These are phyloP conservation scores for Heliconius erato DNA, from an alignment of 2,888 invertebrate species.

Conservation along the genomic window DNA sequence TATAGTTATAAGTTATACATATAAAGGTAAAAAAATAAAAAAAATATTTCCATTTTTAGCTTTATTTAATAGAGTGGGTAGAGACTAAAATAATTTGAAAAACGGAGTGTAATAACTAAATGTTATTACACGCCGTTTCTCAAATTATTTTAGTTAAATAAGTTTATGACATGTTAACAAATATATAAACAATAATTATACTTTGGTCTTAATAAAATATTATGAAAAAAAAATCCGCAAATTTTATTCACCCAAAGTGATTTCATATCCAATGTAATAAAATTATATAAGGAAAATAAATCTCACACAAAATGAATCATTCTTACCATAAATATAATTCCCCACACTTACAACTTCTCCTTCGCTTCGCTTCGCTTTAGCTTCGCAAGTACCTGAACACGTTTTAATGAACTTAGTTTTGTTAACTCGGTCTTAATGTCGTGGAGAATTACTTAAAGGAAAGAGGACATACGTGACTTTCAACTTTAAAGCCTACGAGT, in stretches of 20 bases:
- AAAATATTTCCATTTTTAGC: no score
- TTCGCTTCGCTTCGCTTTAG: slow-evolving; percentile 5
- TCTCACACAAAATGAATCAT: slow-evolving; percentile 23
- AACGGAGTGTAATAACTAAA: no score
- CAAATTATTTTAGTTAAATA: no score
- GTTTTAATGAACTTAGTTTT: slow-evolving; percentile 41
- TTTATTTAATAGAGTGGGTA: no score
- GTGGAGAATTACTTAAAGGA: slow-evolving; percentile 35
- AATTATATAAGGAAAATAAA: not conserved
- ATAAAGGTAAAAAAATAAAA: no score
- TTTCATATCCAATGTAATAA: not conserved
- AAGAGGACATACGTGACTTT: slow-evolving; percentile 21
- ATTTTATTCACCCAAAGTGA: not conserved
- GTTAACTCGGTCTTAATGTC: slow-evolving; percentile 24
- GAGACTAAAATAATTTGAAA: no score
- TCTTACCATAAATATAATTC: slow-evolving; percentile 29
- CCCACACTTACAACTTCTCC: slow-evolving; percentile 12
- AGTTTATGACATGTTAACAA: no score
- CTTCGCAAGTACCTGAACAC: slow-evolving; percentile 11
- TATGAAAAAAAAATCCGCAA: not conserved
- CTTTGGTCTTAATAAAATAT: no score
- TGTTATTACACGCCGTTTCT: no score
- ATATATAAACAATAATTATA: no score
- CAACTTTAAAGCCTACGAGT: slow-evolving; percentile 4
- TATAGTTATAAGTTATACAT: no score